Evolutionary conservation across 2,888 invertebrate genomes (phyloP), one percentile per base, ranked within the genome.

Genomic region (Melieria picta): DNA sequence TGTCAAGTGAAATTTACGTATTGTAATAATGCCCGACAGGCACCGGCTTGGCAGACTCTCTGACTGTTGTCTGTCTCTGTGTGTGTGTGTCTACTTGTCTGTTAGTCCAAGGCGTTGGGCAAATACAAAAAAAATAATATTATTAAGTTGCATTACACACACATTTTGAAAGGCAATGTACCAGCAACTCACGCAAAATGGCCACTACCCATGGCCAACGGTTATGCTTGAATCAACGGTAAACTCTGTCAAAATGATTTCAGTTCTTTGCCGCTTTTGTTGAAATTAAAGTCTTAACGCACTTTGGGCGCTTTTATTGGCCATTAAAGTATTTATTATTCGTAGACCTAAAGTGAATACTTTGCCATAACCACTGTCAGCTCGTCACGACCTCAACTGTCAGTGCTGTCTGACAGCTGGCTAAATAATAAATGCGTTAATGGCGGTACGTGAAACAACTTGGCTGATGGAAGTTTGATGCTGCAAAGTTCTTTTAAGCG

Each of bases 1-100:
- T 52, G 52, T 52, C 52, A 52, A 7, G 52, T 13, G 13, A 52
- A 52, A 52, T 52, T 52, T 52, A 52, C 52, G 52, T 52, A 52
- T 7, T 52, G 11, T 11, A n/a, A 52, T n/a, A n/a, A 52, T n/a
- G n/a, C 11, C 52, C 13, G 52, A n/a, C 52, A 52, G 52, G 52
- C 52, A 4, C 7, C 52, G 30, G 30, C 30, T 30, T 30, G 30
- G 30, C 2, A 30, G 30, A 30, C 30, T 30, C 30, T 30, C 30
- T 30, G 2, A 0, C 30, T 30, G 30, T 30, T 30, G 30, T 30
- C 30, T 30, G 30, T 30, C 30, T 30, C 1, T 30, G 30, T 30
- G 30, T 30, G n/a, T 52, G 52, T 52, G n/a, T 52, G 52, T 52
- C 52, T 52, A 11, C 13, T 13, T 52, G 52, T 52, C 52, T 52